Evolutionary conservation across 2,113 vertebrate species (phyloP).

Genomic region (Petromus typicus): DNA sequence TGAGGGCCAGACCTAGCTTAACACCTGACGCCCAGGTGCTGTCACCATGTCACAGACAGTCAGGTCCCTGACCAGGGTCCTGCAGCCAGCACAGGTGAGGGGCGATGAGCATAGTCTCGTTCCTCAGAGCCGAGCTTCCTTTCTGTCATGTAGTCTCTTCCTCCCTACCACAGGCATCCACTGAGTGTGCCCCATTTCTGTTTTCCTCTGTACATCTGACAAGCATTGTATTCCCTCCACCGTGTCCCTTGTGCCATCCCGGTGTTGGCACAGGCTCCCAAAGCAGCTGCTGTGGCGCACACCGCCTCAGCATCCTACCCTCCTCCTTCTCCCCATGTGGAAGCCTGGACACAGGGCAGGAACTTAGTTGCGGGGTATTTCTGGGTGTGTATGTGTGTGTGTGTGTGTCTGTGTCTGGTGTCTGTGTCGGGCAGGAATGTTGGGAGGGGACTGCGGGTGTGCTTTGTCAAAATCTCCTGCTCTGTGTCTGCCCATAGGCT

Average conservation of each 20-base stretch:
- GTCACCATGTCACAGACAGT: neutral
- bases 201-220: neutral
- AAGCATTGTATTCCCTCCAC: neutral
- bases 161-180: neutral
- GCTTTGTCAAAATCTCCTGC: neutral
- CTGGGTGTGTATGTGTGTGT: too few relatives aligned
- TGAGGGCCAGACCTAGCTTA: neutral
- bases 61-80: neutral
- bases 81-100: neutral
- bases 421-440: neutral
- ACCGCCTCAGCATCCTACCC: neutral
- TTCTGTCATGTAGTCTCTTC: neutral
- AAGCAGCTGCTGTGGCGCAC: accelerated
- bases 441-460: accelerated
- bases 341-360: neutral
- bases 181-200: neutral
- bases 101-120: neutral
- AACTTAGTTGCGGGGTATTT: neutral
- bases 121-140: neutral
- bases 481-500: neutral
- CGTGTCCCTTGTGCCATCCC: neutral
- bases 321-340: neutral
- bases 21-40: neutral
- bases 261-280: neutral
- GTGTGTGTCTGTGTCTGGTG: too few relatives aligned